phyloP scores from a whole-genome alignment of 2,113 vertebrate genomes.

The Sciurus niger region DNA sequence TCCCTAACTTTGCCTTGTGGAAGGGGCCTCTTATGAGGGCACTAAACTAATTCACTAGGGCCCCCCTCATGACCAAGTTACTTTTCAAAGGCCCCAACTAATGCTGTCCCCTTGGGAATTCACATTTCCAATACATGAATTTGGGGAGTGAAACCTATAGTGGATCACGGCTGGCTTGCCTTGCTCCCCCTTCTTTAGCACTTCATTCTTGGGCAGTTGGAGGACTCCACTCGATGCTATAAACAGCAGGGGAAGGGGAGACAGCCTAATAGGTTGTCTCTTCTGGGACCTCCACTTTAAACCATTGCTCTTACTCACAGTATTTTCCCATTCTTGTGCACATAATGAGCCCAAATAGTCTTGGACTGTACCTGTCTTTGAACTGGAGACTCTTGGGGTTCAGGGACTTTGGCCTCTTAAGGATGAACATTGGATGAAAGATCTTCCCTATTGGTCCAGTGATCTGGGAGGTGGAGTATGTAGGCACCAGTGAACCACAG shows the following conservation, averaged over 20 bases:
- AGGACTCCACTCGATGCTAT: not conserved
- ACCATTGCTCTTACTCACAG: fast-evolving
- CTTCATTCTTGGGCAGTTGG: fast-evolving
- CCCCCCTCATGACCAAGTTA: not conserved
- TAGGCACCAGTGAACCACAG: not conserved
- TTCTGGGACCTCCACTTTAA: fast-evolving
- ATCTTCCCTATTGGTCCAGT: fast-evolving
- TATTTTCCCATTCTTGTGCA: not conserved
- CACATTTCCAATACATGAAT: not conserved
- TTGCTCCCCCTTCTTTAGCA: fast-evolving
- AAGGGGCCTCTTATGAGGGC: not conserved
- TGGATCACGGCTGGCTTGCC: not conserved
- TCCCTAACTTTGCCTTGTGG: not conserved
- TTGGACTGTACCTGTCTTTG: not conserved
- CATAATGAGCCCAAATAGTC: not conserved
- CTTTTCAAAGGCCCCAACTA: no score
- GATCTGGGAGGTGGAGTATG: fast-evolving
- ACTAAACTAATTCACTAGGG: not conserved
- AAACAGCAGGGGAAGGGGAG: no score
- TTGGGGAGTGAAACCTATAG: not conserved
- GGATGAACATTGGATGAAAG: not conserved
- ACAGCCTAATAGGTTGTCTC: not conserved
- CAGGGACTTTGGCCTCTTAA: not conserved
- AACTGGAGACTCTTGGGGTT: not conserved
- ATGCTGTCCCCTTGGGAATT: not conserved